Evolutionary conservation across 2,888 invertebrate genomes (phyloP), one percentile per base, ranked within the genome.

Genomic region (Cataglyphis altisquamis): DNA sequence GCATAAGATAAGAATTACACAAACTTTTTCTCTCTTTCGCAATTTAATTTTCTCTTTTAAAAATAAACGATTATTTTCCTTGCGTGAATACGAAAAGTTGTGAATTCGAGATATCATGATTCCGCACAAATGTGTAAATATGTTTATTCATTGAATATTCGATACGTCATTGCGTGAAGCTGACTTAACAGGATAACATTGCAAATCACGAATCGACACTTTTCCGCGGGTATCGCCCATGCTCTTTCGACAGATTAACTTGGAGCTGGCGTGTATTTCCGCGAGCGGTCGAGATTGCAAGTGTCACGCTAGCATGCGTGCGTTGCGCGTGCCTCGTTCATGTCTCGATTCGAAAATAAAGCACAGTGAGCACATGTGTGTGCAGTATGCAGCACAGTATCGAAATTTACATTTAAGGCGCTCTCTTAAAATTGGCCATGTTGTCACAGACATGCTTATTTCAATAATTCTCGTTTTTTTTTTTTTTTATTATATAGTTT

Each of bases 241-340:
- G 57, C 55, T 55, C 67, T 29, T 63, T 29, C 67, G 60, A 41
- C 72, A 64, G 74, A 83, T 85, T 80, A 82, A 82, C 67, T 64
- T 82, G 72, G 29, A 41, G 70, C 66, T 64, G 64, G 85, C 57
- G 67, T 67, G 68, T 80, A 70, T 83, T 85, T 86, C 80, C 83
- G 82, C 63, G 83, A 83, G 72, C 73, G 41, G 45, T 72, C 15
- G 73, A 83, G 85, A 85, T 86, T 81, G 83, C 85, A 70, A 86
- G 85, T 85, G 85, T 72, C 86, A 85, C 86, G 86, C 86, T 75
- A 86, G 63, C 80, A 55, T 85, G 80, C 85, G 85, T 86, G 39
- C 52, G 12, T 39, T 48, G 48, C 48, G 68, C 60, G 36, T 57
- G 70, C 57, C 41, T 63, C 21, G 25, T 66, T 75, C 81, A 63